Evolutionary conservation across 1,140 invertebrate genomes (phyloP).

Genomic region (Psix sp.): DNA sequence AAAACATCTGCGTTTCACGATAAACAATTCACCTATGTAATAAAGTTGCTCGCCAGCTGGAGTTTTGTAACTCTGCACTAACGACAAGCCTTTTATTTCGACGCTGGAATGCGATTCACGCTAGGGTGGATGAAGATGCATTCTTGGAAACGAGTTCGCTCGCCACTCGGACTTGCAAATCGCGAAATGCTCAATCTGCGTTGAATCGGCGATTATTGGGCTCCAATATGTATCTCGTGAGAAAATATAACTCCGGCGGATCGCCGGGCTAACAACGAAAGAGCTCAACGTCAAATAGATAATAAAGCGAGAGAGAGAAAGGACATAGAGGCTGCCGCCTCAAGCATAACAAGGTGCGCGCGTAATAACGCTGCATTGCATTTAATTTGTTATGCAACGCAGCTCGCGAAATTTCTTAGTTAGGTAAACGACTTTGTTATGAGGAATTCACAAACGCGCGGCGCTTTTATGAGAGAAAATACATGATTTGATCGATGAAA

Average conservation of each 20-base stretch:
- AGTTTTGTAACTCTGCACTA: neutral
- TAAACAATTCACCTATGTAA: no score
- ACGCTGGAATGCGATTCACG: conserved; percentile 17
- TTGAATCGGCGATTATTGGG: neutral
- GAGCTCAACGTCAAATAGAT: neutral
- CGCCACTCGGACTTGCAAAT: conserved; percentile 26
- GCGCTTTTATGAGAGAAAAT: no score
- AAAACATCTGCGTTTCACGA: no score
- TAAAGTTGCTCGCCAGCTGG: no score
- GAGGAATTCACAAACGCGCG: no score
- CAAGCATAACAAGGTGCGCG: conserved; percentile 14
- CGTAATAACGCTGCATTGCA: conserved; percentile 22
- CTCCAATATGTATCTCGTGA: conserved; percentile 11
- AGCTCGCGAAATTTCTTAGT: conserved; percentile 13
- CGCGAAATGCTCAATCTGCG: conserved; percentile 16
- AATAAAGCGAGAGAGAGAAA: conserved; percentile 4
- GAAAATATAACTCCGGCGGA: conserved; percentile 7
- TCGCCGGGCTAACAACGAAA: no score
- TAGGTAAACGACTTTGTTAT: conserved; percentile 27
- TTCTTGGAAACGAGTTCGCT: conserved; percentile 19
- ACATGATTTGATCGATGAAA: no score
- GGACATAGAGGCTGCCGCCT: conserved; percentile 8
- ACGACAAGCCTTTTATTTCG: conserved; percentile 9
- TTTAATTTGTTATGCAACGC: conserved; percentile 33
- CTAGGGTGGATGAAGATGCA: conserved; percentile 18